Evolutionary conservation across 2,888 invertebrate species (phyloP).

Genomic region (Caenorhabditis angaria): DNA sequence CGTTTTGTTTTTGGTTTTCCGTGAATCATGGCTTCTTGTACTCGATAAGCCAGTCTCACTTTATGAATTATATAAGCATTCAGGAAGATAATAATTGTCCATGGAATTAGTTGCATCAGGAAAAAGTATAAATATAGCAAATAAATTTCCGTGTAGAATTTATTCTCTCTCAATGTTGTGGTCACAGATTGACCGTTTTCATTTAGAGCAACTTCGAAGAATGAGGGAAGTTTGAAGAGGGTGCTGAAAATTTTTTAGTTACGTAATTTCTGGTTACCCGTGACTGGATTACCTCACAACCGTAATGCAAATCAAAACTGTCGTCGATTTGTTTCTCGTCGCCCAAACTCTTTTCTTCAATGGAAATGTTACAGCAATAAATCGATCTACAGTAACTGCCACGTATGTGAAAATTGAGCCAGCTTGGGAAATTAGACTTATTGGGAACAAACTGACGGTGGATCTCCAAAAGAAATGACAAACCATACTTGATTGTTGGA

Average conservation of each 20-base stretch:
- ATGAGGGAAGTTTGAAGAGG: constrained; percentile 66
- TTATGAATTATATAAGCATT: constrained; percentile 61
- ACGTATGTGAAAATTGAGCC: constrained; percentile 66
- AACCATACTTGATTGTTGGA: constrained; percentile 44
- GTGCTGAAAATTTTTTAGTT: constrained; percentile 38
- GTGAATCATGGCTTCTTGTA: constrained; percentile 36
- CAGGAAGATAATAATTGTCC: constrained; percentile 67
- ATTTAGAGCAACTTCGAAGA: constrained; percentile 60
- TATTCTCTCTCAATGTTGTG: constrained; percentile 56
- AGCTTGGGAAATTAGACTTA: constrained; percentile 66
- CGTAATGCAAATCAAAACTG: constrained; percentile 58
- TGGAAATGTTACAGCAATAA: constrained; percentile 67
- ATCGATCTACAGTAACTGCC: constrained; percentile 69
- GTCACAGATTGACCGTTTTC: constrained; percentile 51
- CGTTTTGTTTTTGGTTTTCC: constrained; percentile 24
- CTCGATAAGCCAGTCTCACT: constrained; percentile 43
- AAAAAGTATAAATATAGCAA: constrained; percentile 62
- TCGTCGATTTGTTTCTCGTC: constrained; percentile 51
- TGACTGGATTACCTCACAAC: constrained; percentile 41
- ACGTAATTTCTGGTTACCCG: not conserved
- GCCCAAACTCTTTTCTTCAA: constrained; percentile 62
- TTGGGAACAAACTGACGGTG: constrained; percentile 63
- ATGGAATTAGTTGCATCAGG: constrained; percentile 63
- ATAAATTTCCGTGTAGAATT: constrained; percentile 60
- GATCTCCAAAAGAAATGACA: constrained; percentile 69